Conservation (phyloP, 2,888 invertebrate species). For the Drosophila phalerata region DNA sequence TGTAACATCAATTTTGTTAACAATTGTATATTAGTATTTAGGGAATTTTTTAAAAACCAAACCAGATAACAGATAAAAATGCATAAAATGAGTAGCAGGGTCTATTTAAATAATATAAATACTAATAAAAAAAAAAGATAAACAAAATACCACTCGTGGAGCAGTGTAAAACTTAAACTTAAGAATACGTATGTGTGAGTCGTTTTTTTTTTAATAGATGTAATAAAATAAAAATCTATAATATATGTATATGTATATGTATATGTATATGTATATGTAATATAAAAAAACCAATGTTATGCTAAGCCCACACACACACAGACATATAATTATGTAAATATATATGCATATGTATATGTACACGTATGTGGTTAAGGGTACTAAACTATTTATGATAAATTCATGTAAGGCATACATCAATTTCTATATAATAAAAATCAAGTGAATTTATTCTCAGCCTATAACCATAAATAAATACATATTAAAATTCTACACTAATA, state of each 20-base stretch:
- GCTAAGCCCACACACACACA: slow-evolving; percentile 11
- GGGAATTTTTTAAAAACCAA: not conserved
- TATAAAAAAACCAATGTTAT: slow-evolving; percentile 12
- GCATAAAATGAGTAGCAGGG: slow-evolving; percentile 48
- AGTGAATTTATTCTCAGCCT: slow-evolving; percentile 43
- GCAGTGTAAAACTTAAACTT: slow-evolving; percentile 45
- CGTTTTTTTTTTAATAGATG: slow-evolving; percentile 28
- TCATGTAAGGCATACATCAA: slow-evolving; percentile 18
- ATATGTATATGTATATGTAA: slow-evolving; percentile 16
- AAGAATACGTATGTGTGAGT: slow-evolving; percentile 31
- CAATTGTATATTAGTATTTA: not conserved
- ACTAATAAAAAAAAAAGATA: not conserved
- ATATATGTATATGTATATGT: slow-evolving; percentile 27
- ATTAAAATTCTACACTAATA: not conserved
- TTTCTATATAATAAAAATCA: slow-evolving; percentile 31
- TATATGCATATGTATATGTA: slow-evolving; percentile 10
- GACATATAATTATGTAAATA: not conserved
- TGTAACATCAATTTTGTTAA: too few species aligned
- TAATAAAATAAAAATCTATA: slow-evolving; percentile 18
- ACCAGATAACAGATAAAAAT: not conserved
- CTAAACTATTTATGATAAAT: slow-evolving; percentile 9
- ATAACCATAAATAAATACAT: slow-evolving; percentile 10
- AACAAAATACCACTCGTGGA: slow-evolving; percentile 33
- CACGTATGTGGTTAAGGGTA: not conserved
- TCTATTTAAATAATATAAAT: slow-evolving; percentile 32